Evolutionary conservation across 2,797 vertebrate genomes (phyloP).

Genomic region (Myotis daubentonii): DNA sequence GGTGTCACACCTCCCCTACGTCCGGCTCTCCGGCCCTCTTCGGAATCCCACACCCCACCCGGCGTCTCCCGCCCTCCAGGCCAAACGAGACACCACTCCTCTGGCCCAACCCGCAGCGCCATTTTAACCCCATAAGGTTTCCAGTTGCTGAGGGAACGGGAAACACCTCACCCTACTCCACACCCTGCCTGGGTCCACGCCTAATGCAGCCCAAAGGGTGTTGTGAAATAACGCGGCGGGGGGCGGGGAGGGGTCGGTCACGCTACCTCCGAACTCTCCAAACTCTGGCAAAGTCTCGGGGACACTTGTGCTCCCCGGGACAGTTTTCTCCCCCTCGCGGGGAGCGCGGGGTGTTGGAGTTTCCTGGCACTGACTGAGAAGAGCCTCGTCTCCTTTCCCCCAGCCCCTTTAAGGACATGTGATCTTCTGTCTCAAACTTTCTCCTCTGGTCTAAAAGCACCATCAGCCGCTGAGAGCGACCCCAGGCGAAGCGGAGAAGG

Average conservation of each 20-base stretch:
- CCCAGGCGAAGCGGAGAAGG: slow-evolving; percentile 32
- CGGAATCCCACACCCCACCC: background rate
- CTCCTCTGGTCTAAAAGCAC: background rate
- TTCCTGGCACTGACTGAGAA: slow-evolving; percentile 22
- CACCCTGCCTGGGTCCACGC: background rate
- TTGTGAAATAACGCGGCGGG: slow-evolving; percentile 57
- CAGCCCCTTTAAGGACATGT: slow-evolving; percentile 54
- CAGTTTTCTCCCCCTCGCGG: background rate
- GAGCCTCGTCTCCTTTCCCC: slow-evolving; percentile 42
- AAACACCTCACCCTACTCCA: background rate
- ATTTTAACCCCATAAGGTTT: slow-evolving; percentile 57
- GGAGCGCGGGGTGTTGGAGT: slow-evolving; percentile 43
- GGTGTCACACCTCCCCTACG: background rate
- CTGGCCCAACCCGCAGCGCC: background rate
- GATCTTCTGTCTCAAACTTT: slow-evolving; percentile 58
- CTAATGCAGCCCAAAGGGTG: background rate
- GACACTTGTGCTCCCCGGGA: slow-evolving; percentile 39
- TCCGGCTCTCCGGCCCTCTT: slow-evolving; percentile 18
- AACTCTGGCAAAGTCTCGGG: slow-evolving; percentile 26
- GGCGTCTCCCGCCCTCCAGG: background rate
- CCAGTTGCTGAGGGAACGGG: background rate
- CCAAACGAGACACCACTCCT: background rate
- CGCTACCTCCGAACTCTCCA: background rate
- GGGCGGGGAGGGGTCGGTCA: background rate
- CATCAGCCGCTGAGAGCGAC: background rate